Percentiles rank a stretch among this genome's conserved stretches.
phyloP scores from a whole-genome alignment of 2,113 vertebrate genomes.

The Hyla sarda region DNA sequence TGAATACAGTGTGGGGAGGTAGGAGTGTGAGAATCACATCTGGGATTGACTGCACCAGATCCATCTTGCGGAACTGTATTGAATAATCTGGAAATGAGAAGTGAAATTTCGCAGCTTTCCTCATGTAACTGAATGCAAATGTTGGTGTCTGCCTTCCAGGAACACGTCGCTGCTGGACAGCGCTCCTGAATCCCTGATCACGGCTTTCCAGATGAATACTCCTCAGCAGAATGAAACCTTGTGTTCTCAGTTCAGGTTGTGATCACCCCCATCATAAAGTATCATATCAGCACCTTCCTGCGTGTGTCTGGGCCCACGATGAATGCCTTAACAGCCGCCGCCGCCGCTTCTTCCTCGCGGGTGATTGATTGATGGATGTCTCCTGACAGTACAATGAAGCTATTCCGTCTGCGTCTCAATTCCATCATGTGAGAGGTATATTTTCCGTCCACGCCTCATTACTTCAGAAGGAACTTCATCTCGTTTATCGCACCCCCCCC shows the following conservation, averaged over 20 bases:
- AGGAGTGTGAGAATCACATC: too few species aligned
- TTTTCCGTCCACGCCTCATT: constrained; percentile 99
- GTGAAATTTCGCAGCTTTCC: constrained; percentile 28
- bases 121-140: background rate
- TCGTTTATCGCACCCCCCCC: constrained; percentile 93
- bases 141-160: background rate
- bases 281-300: constrained; percentile 89
- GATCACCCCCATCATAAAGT: constrained; percentile 86
- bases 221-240: constrained; percentile 68
- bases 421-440: constrained; percentile 99
- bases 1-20: too few species aligned
- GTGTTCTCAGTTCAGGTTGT: constrained; percentile 85
- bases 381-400: constrained; percentile 99
- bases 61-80: constrained; percentile 4
- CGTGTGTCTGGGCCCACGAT: constrained; percentile 94
- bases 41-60: background rate
- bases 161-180: background rate
- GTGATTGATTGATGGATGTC: constrained; percentile 99
- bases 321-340: constrained; percentile 95
- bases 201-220: background rate
- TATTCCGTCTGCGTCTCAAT: constrained; percentile 99
- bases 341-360: constrained; percentile 92
- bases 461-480: constrained; percentile 99
- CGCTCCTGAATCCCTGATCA: background rate
- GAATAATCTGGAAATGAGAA: constrained; percentile 23